These are phyloP conservation scores for Choloepus didactylus DNA, from an alignment of 2,797 vertebrate species.

Conservation along the genomic window DNA sequence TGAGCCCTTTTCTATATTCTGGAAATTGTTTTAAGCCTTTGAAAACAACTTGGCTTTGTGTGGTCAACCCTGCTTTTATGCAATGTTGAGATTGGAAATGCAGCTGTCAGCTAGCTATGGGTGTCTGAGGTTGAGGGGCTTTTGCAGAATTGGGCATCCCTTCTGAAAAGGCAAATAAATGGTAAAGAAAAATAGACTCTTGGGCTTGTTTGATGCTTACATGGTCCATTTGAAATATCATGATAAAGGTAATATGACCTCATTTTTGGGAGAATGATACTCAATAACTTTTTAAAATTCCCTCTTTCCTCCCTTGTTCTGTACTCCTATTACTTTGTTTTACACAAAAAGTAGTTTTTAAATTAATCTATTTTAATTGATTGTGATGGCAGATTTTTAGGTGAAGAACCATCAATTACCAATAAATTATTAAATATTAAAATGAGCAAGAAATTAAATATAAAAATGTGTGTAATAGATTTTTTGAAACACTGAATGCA, in stretches of 20 bases:
- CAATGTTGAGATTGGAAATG: not conserved
- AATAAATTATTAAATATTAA: slow-evolving; percentile 6
- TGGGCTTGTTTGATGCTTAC: not conserved
- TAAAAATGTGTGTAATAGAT: not conserved
- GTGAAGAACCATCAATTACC: not conserved
- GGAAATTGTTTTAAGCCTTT: slow-evolving; percentile 34
- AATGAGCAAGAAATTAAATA: not conserved
- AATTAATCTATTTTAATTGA: slow-evolving; percentile 28
- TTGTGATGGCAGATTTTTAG: slow-evolving; percentile 17
- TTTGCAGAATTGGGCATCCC: not conserved
- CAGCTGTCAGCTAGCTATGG: not conserved
- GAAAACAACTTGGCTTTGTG: not conserved
- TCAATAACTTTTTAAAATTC: not conserved
- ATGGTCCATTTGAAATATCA: not conserved
- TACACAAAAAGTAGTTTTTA: not conserved
- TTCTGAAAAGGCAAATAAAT: slow-evolving; percentile 42
- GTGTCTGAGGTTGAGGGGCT: not conserved
- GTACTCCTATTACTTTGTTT: not conserved
- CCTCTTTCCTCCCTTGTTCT: not conserved
- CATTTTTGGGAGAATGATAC: not conserved
- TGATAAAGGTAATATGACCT: not conserved
- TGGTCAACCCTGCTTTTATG: not conserved
- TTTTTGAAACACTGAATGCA: not conserved
- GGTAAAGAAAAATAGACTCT: slow-evolving; percentile 7
- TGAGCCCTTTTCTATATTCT: not conserved